Base-by-base conservation (phyloP, 2,113 vertebrate species). In the Solea solea region DNA sequence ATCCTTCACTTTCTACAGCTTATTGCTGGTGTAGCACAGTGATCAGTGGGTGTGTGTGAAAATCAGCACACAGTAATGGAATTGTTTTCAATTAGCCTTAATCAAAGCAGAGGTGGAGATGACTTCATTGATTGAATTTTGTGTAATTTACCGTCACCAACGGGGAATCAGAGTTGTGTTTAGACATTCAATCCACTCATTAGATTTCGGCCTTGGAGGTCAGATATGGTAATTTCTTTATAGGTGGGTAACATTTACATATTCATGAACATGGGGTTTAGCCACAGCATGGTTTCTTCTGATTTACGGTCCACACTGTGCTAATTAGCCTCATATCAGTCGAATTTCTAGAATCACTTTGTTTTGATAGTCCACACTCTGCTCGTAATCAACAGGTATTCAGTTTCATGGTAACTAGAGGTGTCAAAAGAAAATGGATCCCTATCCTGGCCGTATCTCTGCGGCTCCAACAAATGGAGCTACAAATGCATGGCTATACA, bases 21-120 rank as follows among this genome's bases (percentile, higher is more conserved):
- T 34, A 34, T 16, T 76, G 54, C 68, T 64, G 63, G 60, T 41
- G 55, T 72, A 73, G 77, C 75, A 11, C 54, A 76, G 65, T 14
- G 9, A 64, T 72, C 80, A 51, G 89, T 85, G 84, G 86, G 86
- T 69, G 74, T 78, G 44, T 82, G 72, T 65, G 76, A 84, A 59
- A 82, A 77, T 80, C 69, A 65, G 67, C 82, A 59, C 80, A 25
- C 70, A 60, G 80, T 90, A 90, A 91, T 91, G 81, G 77, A 91
- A 93, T 93, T 89, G 86, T 84, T 89, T 90, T 90, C 84, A 87
- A 90, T 93, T 90, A 84, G 85, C 57, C 57, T 78, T 85, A 90
- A 92, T 93, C 89, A 89, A 88, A 89, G 49, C 81, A 58, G 80
- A 82, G 73, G 75, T 78, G 76, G 76, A 69, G 88, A 82, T 51